Percentiles rank a stretch among this genome's conserved stretches.
These are phyloP conservation scores for Xenopus laevis DNA, from an alignment of 2,113 vertebrate species.

Conservation along the genomic window DNA sequence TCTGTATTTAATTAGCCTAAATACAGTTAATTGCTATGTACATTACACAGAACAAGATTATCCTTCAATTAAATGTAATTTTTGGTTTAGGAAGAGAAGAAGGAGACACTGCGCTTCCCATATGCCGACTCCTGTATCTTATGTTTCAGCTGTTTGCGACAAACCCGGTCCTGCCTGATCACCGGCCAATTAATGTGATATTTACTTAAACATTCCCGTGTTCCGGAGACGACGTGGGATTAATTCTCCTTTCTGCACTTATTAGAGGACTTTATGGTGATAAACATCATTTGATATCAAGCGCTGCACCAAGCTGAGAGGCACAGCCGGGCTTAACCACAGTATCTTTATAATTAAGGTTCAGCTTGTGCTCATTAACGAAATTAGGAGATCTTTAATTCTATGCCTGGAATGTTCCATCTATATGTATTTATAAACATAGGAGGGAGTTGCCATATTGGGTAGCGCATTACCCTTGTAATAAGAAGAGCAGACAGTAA, in stretches of 20 bases:
- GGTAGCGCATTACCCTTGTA: too few species aligned
- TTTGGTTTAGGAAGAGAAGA: constrained; percentile 9
- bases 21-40: constrained; percentile 40
- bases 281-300: constrained; percentile 61
- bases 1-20: constrained; percentile 42
- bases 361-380: too few species aligned
- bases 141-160: constrained; percentile 1
- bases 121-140: constrained; percentile 11
- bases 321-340: too few species aligned
- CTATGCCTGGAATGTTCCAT: too few species aligned
- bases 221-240: constrained; percentile 49
- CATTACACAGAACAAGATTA: constrained; percentile 36
- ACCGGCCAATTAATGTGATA: constrained; percentile 55
- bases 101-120: neutral
- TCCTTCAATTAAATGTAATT: constrained; percentile 42
- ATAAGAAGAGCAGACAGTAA: too few species aligned
- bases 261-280: constrained; percentile 51
- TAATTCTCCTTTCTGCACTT: constrained; percentile 35
- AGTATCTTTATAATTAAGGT: too few species aligned
- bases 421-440: too few species aligned
- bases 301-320: too few species aligned
- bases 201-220: constrained; percentile 58
- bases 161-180: constrained; percentile 35
- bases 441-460: too few species aligned
- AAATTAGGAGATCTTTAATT: too few species aligned